Conservation (phyloP, 2,113 vertebrate genomes). For the Sardina pilchardus region DNA sequence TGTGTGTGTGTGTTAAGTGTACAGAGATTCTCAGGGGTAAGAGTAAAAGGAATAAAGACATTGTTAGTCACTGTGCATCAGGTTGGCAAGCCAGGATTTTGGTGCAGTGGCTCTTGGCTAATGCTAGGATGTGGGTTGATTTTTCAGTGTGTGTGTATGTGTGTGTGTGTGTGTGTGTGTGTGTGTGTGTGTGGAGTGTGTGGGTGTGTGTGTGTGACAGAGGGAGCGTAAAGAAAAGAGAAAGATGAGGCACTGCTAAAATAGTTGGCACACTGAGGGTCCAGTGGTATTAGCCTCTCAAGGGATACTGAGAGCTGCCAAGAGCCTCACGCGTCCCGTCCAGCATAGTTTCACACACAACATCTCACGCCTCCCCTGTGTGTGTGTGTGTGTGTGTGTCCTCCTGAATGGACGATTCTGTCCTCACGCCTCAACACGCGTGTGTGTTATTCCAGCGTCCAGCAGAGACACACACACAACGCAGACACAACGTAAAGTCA, state of each 20-base stretch:
- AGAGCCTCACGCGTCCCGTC: not conserved
- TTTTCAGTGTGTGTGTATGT: not conserved
- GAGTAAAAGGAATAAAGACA: too few relatives aligned
- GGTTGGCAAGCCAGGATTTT: too few relatives aligned
- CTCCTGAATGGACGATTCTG: not conserved
- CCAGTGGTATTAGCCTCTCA: not conserved
- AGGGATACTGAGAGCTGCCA: not conserved
- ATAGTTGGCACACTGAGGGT: not conserved
- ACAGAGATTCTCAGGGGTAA: too few relatives aligned
- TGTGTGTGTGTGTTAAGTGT: conserved; percentile 5
- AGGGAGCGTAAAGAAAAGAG: not conserved
- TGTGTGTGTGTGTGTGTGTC: not conserved
- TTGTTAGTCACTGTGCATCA: too few relatives aligned
- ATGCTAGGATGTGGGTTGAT: not conserved
- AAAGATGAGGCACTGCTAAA: not conserved
- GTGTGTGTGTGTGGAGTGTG: not conserved
- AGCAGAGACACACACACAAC: too few relatives aligned
- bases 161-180: conserved; percentile 6
- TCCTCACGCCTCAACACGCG: not conserved
- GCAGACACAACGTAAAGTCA: too few relatives aligned
- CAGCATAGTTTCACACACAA: not conserved
- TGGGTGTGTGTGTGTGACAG: not conserved
- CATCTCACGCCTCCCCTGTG: not conserved
- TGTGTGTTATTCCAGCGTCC: not conserved
- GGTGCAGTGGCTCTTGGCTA: too few relatives aligned